Base-by-base conservation (phyloP, 2,797 vertebrate genomes). In the Aldrovandia affinis region DNA sequence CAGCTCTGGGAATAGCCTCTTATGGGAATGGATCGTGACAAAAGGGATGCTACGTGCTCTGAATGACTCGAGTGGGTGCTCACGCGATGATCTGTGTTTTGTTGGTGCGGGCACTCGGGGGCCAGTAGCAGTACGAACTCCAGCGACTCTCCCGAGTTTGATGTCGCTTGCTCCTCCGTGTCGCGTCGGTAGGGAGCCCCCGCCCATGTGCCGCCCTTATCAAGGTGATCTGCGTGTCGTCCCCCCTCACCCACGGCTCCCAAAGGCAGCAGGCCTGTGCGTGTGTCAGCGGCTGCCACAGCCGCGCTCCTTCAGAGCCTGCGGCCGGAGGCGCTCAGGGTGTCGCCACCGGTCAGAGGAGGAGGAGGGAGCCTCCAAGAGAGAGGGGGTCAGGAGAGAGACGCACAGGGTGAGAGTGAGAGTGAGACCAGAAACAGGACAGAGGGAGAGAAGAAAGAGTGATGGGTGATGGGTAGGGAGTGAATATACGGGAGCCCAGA, bases 271-370 rank as follows among this genome's bases (percentile, higher is more conserved):
- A 52, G 18, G 28, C 50, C 75, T 14, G 39, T 78, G 83, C 79
- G 55, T 79, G 25, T 57, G 75, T 78, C 70, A 83, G 70, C 25
- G 50, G 15, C 73, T 80, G 78, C 55, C 73, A 78, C 28, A 25
- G 8, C 42, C 8, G 44, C 6, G 44, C 61, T 33, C 61, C n/a
- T 52, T 80, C 77, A 80, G 75, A 36, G 0, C 5, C 39, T 59
- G 2, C 22, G 22, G 25, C 30, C 33, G 0, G 55, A 33, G 18
- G 47, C 12, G 18, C 15, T 36, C 8, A 83, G 14, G 15, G n/a
- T 63, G 70, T 57, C 65, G 54, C 65, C 68, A 36, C 22, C 36
- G 14, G 36, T 22, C 28, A 22, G 10, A 55, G 33, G n/a, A 63
- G 50, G 68, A 44, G 10, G 42, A 47, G 47, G 44, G n/a, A 14